A percentile compares a stretch with the other conserved stretches of the same genome.
These are phyloP conservation scores for Glaucomys volans DNA, from an alignment of 2,113 vertebrate genomes.

Conservation along the genomic window DNA sequence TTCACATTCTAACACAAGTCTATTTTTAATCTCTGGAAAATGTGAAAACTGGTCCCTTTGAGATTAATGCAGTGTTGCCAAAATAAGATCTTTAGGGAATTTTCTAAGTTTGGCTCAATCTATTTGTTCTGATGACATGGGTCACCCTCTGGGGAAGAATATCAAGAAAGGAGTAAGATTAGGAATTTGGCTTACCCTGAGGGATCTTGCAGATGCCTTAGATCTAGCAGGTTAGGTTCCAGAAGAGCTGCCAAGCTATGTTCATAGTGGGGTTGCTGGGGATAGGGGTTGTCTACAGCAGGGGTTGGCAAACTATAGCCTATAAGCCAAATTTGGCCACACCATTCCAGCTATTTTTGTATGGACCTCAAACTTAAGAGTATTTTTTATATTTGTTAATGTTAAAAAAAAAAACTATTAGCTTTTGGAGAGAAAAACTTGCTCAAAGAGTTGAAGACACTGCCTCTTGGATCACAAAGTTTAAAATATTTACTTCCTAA, in stretches of 20 bases:
- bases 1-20: slow-evolving; percentile 15
- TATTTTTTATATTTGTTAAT: background rate
- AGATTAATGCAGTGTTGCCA: background rate
- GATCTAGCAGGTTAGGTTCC: background rate
- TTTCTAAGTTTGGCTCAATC: background rate
- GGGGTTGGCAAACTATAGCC: background rate
- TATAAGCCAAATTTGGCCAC: background rate
- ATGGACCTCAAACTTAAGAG: background rate
- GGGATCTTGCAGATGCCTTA: background rate
- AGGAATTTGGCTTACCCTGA: background rate
- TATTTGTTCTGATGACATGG: background rate
- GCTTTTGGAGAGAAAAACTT: background rate
- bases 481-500: slow-evolving; percentile 1
- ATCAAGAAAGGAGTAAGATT: background rate
- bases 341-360: background rate
- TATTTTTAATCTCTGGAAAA: slow-evolving; percentile 46
- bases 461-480: background rate
- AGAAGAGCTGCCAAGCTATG: background rate
- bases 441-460: background rate
- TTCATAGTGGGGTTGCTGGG: background rate
- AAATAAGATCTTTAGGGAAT: slow-evolving; percentile 12
- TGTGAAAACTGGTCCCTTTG: slow-evolving; percentile 21
- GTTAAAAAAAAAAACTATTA: background rate
- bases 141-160: background rate
- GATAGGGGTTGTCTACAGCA: background rate